phyloP scores from a whole-genome alignment of 2,797 vertebrate species.

The Hemibagrus guttatus region DNA sequence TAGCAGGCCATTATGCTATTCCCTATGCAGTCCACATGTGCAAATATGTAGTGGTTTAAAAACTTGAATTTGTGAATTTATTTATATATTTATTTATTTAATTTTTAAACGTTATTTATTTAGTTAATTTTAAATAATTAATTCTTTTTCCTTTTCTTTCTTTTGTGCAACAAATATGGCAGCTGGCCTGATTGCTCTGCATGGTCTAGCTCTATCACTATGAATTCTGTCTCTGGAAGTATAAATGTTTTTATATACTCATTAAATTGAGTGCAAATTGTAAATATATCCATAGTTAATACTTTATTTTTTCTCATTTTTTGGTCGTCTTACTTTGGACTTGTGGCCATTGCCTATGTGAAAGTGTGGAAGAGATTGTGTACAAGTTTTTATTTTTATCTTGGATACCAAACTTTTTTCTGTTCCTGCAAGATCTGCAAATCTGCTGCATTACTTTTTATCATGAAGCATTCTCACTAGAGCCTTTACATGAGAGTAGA shows the following conservation, averaged over 20 bases:
- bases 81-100: no score
- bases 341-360: no score
- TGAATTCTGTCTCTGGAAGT: no score
- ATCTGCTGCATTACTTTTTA: neutral
- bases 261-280: no score
- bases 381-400: neutral
- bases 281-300: no score
- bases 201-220: no score
- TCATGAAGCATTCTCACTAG: constrained; percentile 1
- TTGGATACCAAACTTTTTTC: neutral
- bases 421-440: neutral
- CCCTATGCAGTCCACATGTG: neutral
- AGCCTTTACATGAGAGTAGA: neutral
- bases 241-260: no score
- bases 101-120: neutral
- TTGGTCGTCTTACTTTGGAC: no score
- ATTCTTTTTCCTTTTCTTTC: neutral
- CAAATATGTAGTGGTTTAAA: neutral
- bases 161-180: neutral
- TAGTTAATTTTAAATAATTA: neutral
- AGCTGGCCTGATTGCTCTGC: no score
- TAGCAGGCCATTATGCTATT: neutral
- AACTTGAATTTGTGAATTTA: no score
- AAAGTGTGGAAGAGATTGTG: no score
- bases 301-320: no score